Evolutionary conservation across 2,797 vertebrate species (phyloP).

Genomic region (Podarcis siculus): DNA sequence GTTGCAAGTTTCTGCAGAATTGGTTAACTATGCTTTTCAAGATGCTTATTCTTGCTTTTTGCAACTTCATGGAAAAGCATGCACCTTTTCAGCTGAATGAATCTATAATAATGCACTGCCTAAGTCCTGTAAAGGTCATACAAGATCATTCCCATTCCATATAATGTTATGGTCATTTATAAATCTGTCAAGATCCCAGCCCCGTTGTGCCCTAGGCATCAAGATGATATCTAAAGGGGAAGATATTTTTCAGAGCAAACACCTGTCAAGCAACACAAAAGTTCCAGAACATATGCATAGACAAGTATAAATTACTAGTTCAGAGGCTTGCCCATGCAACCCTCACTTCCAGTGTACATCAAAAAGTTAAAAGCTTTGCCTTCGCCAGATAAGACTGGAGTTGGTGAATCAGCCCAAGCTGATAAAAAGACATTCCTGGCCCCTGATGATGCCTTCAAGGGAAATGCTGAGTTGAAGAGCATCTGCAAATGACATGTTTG

Average conservation of each 20-base stretch:
- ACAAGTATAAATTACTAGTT: slow-evolving; percentile 64
- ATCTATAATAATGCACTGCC: slow-evolving; percentile 20
- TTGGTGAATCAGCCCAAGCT: background rate
- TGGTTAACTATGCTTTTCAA: slow-evolving; percentile 19
- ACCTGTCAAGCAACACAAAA: slow-evolving; percentile 64
- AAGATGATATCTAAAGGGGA: slow-evolving; percentile 64
- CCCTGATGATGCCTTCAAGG: background rate
- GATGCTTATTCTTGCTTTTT: slow-evolving; percentile 32
- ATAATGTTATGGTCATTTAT: slow-evolving; percentile 45
- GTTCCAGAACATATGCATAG: slow-evolving; percentile 57
- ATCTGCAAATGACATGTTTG: background rate
- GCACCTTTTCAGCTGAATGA: background rate
- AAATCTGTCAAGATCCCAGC: slow-evolving; percentile 57
- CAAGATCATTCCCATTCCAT: slow-evolving; percentile 37
- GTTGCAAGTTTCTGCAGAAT: slow-evolving; percentile 18
- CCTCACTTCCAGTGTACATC: background rate
- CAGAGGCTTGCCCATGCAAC: slow-evolving; percentile 37
- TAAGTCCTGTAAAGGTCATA: slow-evolving; percentile 24
- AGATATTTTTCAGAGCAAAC: slow-evolving; percentile 58
- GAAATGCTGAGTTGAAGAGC: background rate
- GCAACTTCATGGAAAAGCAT: slow-evolving; percentile 25
- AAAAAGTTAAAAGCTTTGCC: slow-evolving; percentile 23
- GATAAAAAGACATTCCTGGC: too few species aligned
- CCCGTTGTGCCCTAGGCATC: slow-evolving; percentile 52
- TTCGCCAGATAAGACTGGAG: background rate